Percentiles rank a stretch among this genome's conserved stretches.
These are phyloP conservation scores for Astreopora myriophthalma DNA, from an alignment of 64 coral and sea anemone genomes.

Conservation along the genomic window DNA sequence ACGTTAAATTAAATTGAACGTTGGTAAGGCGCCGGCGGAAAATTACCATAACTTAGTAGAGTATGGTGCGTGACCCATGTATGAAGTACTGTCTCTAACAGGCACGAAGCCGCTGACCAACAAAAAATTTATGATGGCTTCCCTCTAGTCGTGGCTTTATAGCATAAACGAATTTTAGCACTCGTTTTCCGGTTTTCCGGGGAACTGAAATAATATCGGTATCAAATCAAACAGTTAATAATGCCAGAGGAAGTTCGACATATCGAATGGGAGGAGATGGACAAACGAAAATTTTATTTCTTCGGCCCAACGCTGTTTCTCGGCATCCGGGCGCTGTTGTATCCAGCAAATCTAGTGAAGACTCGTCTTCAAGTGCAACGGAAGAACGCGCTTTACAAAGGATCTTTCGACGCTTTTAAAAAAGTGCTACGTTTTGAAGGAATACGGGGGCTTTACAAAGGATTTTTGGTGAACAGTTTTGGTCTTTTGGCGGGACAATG, in stretches of 20 bases:
- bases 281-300: slow-evolving; percentile 95
- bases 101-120: slow-evolving; percentile 25
- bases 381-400: slow-evolving; percentile 92
- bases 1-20: too few relatives aligned
- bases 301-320: slow-evolving; percentile 94
- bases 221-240: background rate
- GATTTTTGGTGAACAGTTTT: slow-evolving; percentile 86
- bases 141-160: background rate
- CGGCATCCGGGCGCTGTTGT: slow-evolving; percentile 85
- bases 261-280: slow-evolving; percentile 97
- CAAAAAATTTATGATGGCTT: background rate
- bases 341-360: slow-evolving; percentile 95
- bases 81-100: background rate
- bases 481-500: slow-evolving; percentile 86
- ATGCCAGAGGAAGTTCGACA: slow-evolving; percentile 96
- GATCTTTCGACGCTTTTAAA: slow-evolving; percentile 93
- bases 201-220: background rate
- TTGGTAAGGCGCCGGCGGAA: too few relatives aligned
- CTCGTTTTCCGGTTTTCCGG: background rate
- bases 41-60: too few relatives aligned
- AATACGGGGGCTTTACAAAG: slow-evolving; percentile 95
- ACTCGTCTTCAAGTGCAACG: slow-evolving; percentile 95
- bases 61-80: too few relatives aligned
- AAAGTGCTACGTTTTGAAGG: slow-evolving; percentile 92
- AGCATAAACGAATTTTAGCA: background rate